Evolutionary conservation across 64 coral and sea anemone species (phyloP), one percentile per base, ranked within the genome.

Genomic region (Trachythela sp.): DNA sequence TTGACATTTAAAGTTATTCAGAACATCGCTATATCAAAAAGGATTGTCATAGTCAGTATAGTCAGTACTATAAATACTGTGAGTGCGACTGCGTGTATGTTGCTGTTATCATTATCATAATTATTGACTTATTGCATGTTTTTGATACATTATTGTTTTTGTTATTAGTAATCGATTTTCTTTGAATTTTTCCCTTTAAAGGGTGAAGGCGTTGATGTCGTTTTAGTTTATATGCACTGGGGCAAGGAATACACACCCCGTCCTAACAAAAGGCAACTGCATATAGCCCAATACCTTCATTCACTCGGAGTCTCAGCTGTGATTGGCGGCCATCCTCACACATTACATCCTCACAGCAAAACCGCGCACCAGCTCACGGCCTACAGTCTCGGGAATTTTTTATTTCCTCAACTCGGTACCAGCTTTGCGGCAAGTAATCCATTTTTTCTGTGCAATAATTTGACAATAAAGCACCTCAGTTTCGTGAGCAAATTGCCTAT

Each of bases 171-270:
- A 8, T 34, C 11, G 71, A 34, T 34, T 13, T 24, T 17, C 1
- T 11, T 17, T 34, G 1, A 10, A 34, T 17, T 13, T n/a, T 31
- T 77, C 13, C 0, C 30, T 77, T 34, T 13, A 29, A 36, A 89
- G 88, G 10, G 29, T n/a, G 24, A 89, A 89, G 30, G 71, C 14
- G 31, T 54, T 35, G 88, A 89, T 52, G 70, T 77, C 20, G 52
- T 89, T 89, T 11, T 89, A 7, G 71, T 89, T 45, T 89, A 36
- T 45, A 13, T 89, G 70, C 71, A 89, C 42, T 89, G 88, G 88
- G 68, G 88, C n/a, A 38, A 33, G 31, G 88, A 89, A 51, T 89
- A 54, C 42, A 49, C 70, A 7, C 22, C 22, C 29, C 41, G 72
- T 24, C 8, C 45, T 52, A 11, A 17, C 11, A 83, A 34, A 89